Evolutionary conservation across 2,888 invertebrate species (phyloP), one percentile per base, ranked within the genome.

Genomic region (Gymnocheta viridis): DNA sequence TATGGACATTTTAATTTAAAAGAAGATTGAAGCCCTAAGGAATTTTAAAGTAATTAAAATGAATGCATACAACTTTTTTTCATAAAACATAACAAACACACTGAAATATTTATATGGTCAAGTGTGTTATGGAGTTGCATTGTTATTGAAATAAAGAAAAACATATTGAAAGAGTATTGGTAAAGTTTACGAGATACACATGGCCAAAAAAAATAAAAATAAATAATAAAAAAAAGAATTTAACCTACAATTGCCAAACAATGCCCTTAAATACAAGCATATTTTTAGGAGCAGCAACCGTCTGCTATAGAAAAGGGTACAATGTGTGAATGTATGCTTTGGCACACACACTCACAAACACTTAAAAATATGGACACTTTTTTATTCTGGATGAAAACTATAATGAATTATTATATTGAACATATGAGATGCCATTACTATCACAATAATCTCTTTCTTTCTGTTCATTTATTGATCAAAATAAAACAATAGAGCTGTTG

Each of bases 211-310:
- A 47, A 47, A 47, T 12, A 14, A 47, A 38, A 12, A 47, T 10
- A 22, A 19, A 49, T 12, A n/a, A 70, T 56, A 56, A 27, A 77
- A 17, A 56, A 67, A 67, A 67, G 47, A 72, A 72, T 72, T 79
- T 79, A 79, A 72, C 79, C 79, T 72, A 72, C 62, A 64, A 72
- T 47, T 47, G 27, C 27, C 44, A 77, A 79, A 79, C 79, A 79
- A 79, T 70, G 78, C 38, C 69, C 60, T 51, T 62, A 60, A 51
- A 51, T 41, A 2, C 19, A 29, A 44, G n/a, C 51, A 49, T 66
- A 66, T 67, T 66, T 73, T 80, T 56, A 66, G 56, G 66, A 49
- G 82, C 41, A 82, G 64, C 74, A 82, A 79, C 73, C 79, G 67
- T 69, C 64, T 79, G 62, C 62, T n/a, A 60, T 41, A 14, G 22